These are phyloP conservation scores for Dipodomys ordii DNA, from an alignment of 2,113 vertebrate species.

Conservation along the genomic window DNA sequence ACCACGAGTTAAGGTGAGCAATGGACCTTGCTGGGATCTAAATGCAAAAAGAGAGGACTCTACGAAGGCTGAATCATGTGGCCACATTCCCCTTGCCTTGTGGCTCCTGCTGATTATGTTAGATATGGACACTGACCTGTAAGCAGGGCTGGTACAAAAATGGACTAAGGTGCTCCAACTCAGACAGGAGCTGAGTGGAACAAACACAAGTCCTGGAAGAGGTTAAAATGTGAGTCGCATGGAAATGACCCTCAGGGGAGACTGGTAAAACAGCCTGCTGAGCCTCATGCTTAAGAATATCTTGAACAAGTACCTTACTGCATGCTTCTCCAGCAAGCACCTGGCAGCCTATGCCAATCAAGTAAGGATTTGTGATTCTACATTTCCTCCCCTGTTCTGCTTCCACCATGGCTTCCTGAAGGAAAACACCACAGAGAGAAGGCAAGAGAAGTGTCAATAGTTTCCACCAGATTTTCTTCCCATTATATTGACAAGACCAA, in stretches of 20 bases:
- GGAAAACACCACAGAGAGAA: neutral
- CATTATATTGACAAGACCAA: neutral
- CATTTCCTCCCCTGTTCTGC: neutral
- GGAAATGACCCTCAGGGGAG: neutral
- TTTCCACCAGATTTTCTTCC: conserved; percentile 25
- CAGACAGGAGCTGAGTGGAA: neutral
- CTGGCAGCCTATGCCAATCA: neutral
- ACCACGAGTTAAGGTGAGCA: neutral
- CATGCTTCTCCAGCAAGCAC: neutral
- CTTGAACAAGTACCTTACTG: neutral
- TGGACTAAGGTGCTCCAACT: neutral
- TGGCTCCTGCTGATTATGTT: neutral
- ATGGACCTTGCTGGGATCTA: neutral
- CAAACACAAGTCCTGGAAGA: neutral
- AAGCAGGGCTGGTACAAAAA: neutral
- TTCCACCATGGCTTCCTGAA: neutral
- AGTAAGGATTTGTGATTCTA: neutral
- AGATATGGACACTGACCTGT: neutral
- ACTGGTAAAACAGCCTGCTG: neutral
- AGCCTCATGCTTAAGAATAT: neutral
- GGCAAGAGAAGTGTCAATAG: neutral
- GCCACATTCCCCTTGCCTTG: neutral
- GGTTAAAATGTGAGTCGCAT: neutral
- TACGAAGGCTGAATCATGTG: neutral
- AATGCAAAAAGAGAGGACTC: neutral